Percentiles rank a stretch among this genome's conserved stretches.
Evolutionary conservation across 2,113 vertebrate species (phyloP).

Genomic region (Ceyx melanurus): DNA sequence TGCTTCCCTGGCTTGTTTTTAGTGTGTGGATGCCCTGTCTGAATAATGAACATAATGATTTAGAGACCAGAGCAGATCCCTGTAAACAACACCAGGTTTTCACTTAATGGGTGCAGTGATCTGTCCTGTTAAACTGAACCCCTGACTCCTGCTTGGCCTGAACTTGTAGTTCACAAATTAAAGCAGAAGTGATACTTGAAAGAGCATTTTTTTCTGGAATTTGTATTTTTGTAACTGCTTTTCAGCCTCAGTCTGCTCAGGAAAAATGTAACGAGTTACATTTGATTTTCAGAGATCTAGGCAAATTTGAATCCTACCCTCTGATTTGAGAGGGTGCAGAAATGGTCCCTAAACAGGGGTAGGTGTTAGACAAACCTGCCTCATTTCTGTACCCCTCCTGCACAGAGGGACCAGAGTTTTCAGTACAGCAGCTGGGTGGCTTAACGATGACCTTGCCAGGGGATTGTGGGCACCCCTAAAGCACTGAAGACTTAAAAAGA

Average conservation of each 20-base stretch:
- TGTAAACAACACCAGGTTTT: too few species aligned
- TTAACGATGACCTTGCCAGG: not conserved
- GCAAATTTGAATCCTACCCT: not conserved
- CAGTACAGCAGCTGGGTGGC: not conserved
- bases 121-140: too few species aligned
- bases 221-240: not conserved
- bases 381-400: not conserved
- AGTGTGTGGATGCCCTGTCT: too few species aligned
- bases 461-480: not conserved
- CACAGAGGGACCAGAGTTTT: not conserved
- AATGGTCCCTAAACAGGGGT: not conserved
- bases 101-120: too few species aligned
- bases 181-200: too few species aligned
- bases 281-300: not conserved
- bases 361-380: rapidly evolving
- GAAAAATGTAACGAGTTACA: not conserved
- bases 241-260: not conserved
- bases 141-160: too few species aligned
- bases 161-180: too few species aligned
- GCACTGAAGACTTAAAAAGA: not conserved
- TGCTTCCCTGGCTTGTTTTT: too few species aligned
- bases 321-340: not conserved
- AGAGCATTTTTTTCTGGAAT: not conserved
- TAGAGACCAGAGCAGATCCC: too few species aligned
- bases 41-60: too few species aligned